Conservation (phyloP, 2,888 invertebrate species). For the Drosophila cognata region DNA sequence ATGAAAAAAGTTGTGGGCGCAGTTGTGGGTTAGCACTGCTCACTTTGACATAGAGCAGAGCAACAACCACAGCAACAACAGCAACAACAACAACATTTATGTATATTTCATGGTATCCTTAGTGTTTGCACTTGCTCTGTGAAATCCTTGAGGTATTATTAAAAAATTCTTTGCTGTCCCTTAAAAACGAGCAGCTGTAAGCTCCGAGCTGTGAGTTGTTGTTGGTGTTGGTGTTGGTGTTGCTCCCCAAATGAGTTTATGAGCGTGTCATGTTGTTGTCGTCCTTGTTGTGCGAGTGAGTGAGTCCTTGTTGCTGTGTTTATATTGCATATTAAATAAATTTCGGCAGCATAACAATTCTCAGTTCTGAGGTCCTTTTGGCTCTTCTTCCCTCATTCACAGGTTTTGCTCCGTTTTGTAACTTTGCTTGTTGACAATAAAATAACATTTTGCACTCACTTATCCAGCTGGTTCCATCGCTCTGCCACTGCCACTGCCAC, state of each 20-base stretch:
- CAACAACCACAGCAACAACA: slow-evolving; percentile 1
- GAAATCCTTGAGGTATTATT: slow-evolving; percentile 77
- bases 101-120: slow-evolving; percentile 61
- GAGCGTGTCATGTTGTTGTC: slow-evolving; percentile 73
- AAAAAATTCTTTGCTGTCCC: slow-evolving; percentile 59
- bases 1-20: slow-evolving; percentile 74
- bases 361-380: slow-evolving; percentile 7
- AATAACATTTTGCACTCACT: slow-evolving; percentile 82
- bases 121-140: slow-evolving; percentile 32
- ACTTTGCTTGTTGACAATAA: slow-evolving; percentile 78
- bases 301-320: slow-evolving; percentile 56
- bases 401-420: slow-evolving; percentile 36
- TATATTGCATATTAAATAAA: slow-evolving; percentile 79
- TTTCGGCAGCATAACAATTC: slow-evolving; percentile 58
- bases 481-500: background rate
- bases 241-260: slow-evolving; percentile 68
- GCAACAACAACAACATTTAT: slow-evolving; percentile 52
- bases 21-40: slow-evolving; percentile 41
- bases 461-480: slow-evolving; percentile 66
- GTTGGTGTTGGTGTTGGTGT: slow-evolving; percentile 14
- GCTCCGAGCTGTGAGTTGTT: slow-evolving; percentile 35
- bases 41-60: slow-evolving; percentile 44
- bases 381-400: slow-evolving; percentile 5
- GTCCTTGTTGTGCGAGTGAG: slow-evolving; percentile 11
- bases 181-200: slow-evolving; percentile 43